phyloP scores from a whole-genome alignment of 2,797 vertebrate genomes.

The Scarus forsteni region DNA sequence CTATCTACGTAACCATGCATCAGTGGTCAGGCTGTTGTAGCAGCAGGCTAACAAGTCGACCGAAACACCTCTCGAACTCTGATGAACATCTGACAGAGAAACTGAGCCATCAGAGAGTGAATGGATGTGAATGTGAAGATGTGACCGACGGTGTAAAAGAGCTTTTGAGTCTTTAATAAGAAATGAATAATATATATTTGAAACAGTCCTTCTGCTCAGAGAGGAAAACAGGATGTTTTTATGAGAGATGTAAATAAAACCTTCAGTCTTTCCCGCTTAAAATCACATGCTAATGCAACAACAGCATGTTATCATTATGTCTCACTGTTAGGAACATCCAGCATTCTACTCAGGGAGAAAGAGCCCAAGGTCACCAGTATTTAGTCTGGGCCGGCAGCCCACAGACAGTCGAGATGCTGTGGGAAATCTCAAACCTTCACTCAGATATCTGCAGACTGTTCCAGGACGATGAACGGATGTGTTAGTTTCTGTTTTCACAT shows the following conservation, averaged over 20 bases:
- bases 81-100: no score
- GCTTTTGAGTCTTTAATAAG: no score
- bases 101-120: no score
- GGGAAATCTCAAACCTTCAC: background rate
- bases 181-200: no score
- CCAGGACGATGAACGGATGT: background rate
- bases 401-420: slow-evolving; percentile 1
- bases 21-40: no score
- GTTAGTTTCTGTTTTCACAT: no score
- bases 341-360: background rate
- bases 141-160: no score
- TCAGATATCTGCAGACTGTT: background rate
- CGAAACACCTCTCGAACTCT: no score
- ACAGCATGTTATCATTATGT: background rate
- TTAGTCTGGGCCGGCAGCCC: slow-evolving; percentile 23
- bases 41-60: no score
- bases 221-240: background rate
- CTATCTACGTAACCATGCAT: no score
- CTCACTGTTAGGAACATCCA: background rate
- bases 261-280: background rate
- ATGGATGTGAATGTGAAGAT: no score
- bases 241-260: background rate
- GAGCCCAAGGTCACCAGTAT: slow-evolving; percentile 21
- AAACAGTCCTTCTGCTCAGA: background rate
- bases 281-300: slow-evolving; percentile 12